Percentiles rank a stretch among this genome's conserved stretches.
Evolutionary conservation across 2,888 invertebrate species (phyloP).

Genomic region (Ramazzottius varieornatus): DNA sequence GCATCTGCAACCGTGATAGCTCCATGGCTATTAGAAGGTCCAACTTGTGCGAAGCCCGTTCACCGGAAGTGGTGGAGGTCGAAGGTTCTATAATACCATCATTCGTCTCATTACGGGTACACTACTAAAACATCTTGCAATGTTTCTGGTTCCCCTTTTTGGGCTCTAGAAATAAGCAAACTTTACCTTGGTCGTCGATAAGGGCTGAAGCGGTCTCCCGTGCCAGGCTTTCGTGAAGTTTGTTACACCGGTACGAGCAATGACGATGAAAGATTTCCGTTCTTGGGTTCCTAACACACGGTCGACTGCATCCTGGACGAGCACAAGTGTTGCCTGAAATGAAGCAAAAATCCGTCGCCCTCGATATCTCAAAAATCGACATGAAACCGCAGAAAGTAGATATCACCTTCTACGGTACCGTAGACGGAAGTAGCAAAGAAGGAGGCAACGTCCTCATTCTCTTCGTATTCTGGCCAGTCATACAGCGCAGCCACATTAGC

Average conservation of each 20-base stretch:
- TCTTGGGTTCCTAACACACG: conserved; percentile 27
- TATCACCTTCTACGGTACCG: neutral
- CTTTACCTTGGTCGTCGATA: too few relatives aligned
- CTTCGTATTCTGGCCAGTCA: conserved; percentile 35
- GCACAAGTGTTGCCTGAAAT: conserved; percentile 16
- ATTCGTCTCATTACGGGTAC: too few relatives aligned
- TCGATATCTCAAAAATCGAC: too few relatives aligned
- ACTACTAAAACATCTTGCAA: too few relatives aligned
- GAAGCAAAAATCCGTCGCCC: neutral
- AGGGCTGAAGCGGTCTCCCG: too few relatives aligned
- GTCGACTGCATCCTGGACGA: conserved; percentile 23
- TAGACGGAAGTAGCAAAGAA: conserved; percentile 6
- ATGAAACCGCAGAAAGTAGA: neutral
- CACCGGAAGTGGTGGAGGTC: neutral
- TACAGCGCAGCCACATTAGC: conserved; percentile 29
- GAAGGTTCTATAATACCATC: too few relatives aligned
- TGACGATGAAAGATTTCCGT: conserved; percentile 30
- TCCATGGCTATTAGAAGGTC: conserved; percentile 38
- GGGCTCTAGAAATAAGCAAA: too few relatives aligned
- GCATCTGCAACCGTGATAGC: conserved; percentile 39
- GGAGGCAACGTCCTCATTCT: conserved; percentile 28
- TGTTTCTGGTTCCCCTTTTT: too few relatives aligned
- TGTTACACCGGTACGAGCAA: conserved; percentile 30
- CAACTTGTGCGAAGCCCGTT: conserved; percentile 25
- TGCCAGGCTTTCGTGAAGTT: conserved; percentile 8